Conservation (phyloP, 2,888 invertebrate genomes). For the Dynastes maya region DNA sequence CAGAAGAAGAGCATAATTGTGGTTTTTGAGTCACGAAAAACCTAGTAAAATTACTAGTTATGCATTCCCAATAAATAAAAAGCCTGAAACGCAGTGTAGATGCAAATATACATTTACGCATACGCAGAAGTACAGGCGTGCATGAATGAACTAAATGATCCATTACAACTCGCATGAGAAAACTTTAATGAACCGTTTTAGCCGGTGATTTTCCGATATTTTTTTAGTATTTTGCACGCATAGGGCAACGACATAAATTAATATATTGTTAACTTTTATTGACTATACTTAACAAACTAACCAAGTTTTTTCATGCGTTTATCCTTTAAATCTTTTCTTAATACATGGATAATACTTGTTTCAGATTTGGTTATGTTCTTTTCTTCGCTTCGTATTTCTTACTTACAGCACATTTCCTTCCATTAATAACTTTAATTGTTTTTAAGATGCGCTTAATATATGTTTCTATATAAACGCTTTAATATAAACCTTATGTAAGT, state of each 20-base stretch:
- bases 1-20: slow-evolving; percentile 36
- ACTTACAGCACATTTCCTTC: too few species aligned
- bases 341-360: too few species aligned
- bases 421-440: too few species aligned
- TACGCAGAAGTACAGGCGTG: not conserved
- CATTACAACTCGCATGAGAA: slow-evolving; percentile 27
- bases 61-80: not conserved
- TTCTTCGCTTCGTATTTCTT: too few species aligned
- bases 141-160: slow-evolving; percentile 29
- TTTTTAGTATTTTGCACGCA: not conserved
- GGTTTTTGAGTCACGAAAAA: slow-evolving; percentile 43
- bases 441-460: too few species aligned
- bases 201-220: not conserved
- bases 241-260: not conserved
- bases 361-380: too few species aligned
- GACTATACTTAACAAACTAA: too few species aligned
- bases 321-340: too few species aligned
- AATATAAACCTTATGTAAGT: too few species aligned
- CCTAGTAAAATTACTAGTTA: slow-evolving; percentile 33
- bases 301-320: too few species aligned
- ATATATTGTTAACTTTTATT: not conserved
- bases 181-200: slow-evolving; percentile 24
- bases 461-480: too few species aligned
- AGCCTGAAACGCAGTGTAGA: not conserved
- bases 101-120: slow-evolving; percentile 9